phyloP scores from a whole-genome alignment of 1,140 invertebrate species.

The Drosophila yakuba region DNA sequence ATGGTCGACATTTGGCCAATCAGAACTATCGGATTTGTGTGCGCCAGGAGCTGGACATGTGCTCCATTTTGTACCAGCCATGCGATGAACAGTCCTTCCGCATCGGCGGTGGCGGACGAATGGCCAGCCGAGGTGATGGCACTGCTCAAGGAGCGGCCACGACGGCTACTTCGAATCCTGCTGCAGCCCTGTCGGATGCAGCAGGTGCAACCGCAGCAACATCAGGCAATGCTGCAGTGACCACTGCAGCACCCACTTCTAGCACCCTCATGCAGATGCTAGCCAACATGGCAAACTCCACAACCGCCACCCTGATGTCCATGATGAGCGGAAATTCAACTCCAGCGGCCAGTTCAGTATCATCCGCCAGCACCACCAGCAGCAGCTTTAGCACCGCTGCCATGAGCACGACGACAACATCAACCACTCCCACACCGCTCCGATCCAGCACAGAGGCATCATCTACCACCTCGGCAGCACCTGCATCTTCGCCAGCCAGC shows the following conservation, averaged over 20 bases:
- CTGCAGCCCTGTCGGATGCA: constrained; percentile 21
- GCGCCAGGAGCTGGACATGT: constrained; percentile 89
- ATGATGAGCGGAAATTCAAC: constrained; percentile 33
- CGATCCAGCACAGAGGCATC: constrained; percentile 54
- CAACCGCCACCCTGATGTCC: constrained; percentile 23
- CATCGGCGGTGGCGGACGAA: constrained; percentile 86
- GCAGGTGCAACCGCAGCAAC: not conserved
- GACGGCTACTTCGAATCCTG: not conserved
- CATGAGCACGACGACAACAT: constrained; percentile 27
- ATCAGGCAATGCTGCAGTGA: constrained; percentile 3
- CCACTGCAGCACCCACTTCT: constrained; percentile 14
- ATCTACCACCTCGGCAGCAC: constrained; percentile 17
- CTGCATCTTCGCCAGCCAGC: constrained; percentile 47
- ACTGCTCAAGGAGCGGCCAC: not conserved
- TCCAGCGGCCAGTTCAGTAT: constrained; percentile 1
- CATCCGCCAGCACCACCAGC: not conserved
- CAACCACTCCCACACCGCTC: constrained; percentile 43
- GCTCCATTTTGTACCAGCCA: constrained; percentile 90
- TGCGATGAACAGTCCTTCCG: constrained; percentile 91
- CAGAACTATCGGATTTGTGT: constrained; percentile 92
- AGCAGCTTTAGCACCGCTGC: constrained; percentile 24
- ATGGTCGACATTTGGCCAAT: constrained; percentile 91
- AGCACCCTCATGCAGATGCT: constrained; percentile 36
- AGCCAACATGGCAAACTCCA: constrained; percentile 32
- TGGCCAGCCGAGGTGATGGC: constrained; percentile 7